Conservation (phyloP, 1,140 invertebrate genomes). For the Aphidius ervi region DNA sequence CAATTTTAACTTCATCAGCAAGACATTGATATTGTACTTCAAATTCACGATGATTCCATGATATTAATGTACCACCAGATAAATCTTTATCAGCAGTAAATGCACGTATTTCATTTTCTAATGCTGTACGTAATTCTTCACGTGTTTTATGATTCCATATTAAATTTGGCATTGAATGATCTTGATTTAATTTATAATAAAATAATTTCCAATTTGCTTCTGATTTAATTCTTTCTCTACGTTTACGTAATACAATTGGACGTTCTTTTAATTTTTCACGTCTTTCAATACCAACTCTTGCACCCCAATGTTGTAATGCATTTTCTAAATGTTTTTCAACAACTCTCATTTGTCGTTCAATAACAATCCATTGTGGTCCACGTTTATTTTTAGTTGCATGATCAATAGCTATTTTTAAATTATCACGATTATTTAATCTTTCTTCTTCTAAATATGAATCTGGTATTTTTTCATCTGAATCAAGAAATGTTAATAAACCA, state of each 20-base stretch:
- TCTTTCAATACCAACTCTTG: constrained; percentile 66
- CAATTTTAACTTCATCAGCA: constrained; percentile 95
- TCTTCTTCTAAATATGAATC: constrained; percentile 68
- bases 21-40: constrained; percentile 91
- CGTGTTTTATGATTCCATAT: constrained; percentile 99
- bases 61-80: constrained; percentile 73
- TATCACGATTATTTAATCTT: constrained; percentile 81
- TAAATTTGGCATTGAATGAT: constrained; percentile 93
- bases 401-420: constrained; percentile 90
- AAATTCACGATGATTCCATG: constrained; percentile 98
- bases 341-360: constrained; percentile 69
- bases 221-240: constrained; percentile 86
- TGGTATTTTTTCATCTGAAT: constrained; percentile 83
- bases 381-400: constrained; percentile 63
- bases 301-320: constrained; percentile 87
- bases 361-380: constrained; percentile 65
- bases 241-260: constrained; percentile 86
- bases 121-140: constrained; percentile 86
- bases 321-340: constrained; percentile 76
- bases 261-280: constrained; percentile 62
- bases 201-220: constrained; percentile 91
- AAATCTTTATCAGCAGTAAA: constrained; percentile 90
- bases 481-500: constrained; percentile 86
- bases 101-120: constrained; percentile 90
- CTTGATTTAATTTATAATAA: constrained; percentile 92